Base-by-base conservation (phyloP, 2,888 invertebrate species). In the Eupithecia dodoneata region DNA sequence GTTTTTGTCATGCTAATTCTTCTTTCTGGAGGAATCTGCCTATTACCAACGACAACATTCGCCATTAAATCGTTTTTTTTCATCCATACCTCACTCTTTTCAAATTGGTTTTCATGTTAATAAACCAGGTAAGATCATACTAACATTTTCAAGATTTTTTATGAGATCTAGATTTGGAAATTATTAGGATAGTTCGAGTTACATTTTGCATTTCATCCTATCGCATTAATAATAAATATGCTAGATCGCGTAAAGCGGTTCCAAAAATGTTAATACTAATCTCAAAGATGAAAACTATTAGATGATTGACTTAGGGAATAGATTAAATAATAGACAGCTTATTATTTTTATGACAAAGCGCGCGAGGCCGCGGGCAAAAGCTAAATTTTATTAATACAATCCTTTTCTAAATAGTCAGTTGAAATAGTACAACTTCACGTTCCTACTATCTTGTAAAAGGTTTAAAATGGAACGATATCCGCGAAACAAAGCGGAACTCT, bases 1-100 rank as follows among this genome's bases (percentile, higher is more conserved):
- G 78, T 81, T 85, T 85, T 91, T 91, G 89, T 92, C 89, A 91
- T 91, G 88, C 83, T 85, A 89, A 90, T 89, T 74, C 52, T 65
- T 55, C 77, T 84, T 79, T 78, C 79, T 75, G 76, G 81, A 83
- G 71, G 76, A 84, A 78, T 81, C 79, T 77, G 72, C 77, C 75
- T 77, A 73, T 77, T 79, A 77, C 75, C 80, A 80, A 76, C 77
- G 70, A 73, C 80, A 78, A 69, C 83, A 82, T 83, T 84, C 80
- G 77, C 85, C 83, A 85, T 85, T 85, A 83, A 78, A 83, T 73
- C 79, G 76, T 81, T 15, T 66, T 4, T 10, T 9, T 59, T 59
- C 9, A 52, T 52, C 5, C 52, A 18, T 59, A 59, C 9, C 15
- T 52, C n/a, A n/a, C 55, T 7, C n/a, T n/a, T 55, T n/a, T 6